Base-by-base conservation (phyloP, 2,888 invertebrate species). In the Stenichneumon culpator region DNA sequence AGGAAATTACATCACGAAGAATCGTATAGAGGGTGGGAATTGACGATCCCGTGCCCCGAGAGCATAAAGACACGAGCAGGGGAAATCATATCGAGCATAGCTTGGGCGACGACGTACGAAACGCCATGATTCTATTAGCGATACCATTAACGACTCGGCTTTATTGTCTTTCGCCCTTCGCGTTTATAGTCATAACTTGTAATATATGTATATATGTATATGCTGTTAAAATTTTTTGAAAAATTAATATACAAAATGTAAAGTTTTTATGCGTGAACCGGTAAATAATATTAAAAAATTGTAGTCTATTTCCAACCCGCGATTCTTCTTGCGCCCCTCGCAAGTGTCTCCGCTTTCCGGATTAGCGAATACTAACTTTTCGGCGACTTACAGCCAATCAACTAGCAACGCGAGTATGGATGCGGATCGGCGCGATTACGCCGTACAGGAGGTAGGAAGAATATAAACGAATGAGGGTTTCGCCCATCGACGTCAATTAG, bases 81-180 rank as follows among this genome's bases (percentile, higher is more conserved):
- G 65, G 36, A 86, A 83, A 83, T 78, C 83, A 84, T 85, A 83
- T 84, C 78, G 67, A 77, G 82, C 68, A 83, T 82, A 63, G 67
- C 77, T 67, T 65, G 68, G 36, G 82, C 86, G 83, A 83, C 80
- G 86, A 87, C 74, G 77, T 74, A 89, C 86, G 86, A 86, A 86
- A 89, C 88, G 87, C 87, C 89, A 92, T 88, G 92, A 93, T 93
- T 93, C 92, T 93, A 93, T 93, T 92, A 92, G 91, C 92, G 91
- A 92, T 92, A 92, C 90, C 91, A 92, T 93, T 92, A 91, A 93
- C 91, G 90, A 90, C 91, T 89, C 83, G 86, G 87, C 88, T 92
- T 93, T 92, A 92, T 91, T 92, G 91, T 91, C 89, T 90, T 89
- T 87, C 83, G 88, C 89, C 90, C 87, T 83, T 86, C 88, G 88